phyloP scores from a whole-genome alignment of 2,797 vertebrate genomes.

The Eulemur mongoz region DNA sequence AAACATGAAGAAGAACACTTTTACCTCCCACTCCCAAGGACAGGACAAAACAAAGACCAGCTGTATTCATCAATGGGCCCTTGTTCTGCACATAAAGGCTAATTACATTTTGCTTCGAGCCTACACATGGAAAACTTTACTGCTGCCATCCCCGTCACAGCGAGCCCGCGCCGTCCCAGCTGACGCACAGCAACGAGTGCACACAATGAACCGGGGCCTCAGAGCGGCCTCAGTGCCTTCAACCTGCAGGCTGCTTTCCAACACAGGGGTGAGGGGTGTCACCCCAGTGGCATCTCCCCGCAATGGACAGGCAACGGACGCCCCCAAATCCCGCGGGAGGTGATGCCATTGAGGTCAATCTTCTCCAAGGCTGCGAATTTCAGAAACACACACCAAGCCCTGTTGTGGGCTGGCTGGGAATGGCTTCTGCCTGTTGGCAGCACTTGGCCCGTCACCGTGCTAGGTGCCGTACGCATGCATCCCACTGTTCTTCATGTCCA shows the following conservation, averaged over 20 bases:
- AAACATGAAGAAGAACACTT: slow-evolving; percentile 91
- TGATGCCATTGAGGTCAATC: background rate
- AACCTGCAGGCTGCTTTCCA: background rate
- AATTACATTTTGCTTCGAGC: slow-evolving; percentile 92
- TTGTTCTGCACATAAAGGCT: slow-evolving; percentile 92
- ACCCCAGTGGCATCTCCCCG: background rate
- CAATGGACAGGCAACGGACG: background rate
- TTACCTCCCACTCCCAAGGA: slow-evolving; percentile 90
- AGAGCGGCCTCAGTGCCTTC: slow-evolving; percentile 75
- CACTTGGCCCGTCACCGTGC: background rate
- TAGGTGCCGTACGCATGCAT: too few relatives aligned
- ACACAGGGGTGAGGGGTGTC: background rate
- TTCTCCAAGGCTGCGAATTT: background rate
- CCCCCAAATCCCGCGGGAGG: background rate
- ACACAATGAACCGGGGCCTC: slow-evolving; percentile 63
- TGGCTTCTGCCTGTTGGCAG: background rate
- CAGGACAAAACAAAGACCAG: slow-evolving; percentile 90
- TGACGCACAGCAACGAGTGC: slow-evolving; percentile 78
- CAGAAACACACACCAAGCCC: background rate
- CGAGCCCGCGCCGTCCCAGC: slow-evolving; percentile 83
- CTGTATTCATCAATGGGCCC: slow-evolving; percentile 93
- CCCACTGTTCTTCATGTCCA: too few relatives aligned
- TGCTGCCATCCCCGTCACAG: slow-evolving; percentile 83
- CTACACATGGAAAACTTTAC: slow-evolving; percentile 92
- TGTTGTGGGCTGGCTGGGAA: fast-evolving